Evolutionary conservation across 2,888 invertebrate genomes (phyloP).

Genomic region (Apamea sordens): DNA sequence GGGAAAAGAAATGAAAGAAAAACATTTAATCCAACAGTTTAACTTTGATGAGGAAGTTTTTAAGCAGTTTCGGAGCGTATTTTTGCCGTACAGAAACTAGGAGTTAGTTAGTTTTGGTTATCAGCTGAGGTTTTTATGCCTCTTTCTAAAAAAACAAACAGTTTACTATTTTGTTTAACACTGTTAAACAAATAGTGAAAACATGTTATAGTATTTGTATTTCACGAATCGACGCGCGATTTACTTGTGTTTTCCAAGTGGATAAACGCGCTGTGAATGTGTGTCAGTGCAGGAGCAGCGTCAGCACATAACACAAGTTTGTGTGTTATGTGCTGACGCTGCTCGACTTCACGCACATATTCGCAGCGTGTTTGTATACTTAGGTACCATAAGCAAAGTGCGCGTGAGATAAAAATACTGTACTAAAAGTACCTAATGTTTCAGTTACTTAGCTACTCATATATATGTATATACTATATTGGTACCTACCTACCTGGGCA

Average conservation of each 20-base stretch:
- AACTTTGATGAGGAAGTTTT: constrained; percentile 14
- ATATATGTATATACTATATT: background rate
- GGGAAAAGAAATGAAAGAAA: constrained; percentile 40
- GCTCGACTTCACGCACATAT: background rate
- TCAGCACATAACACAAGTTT: no score
- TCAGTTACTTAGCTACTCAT: background rate
- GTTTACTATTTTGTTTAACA: no score
- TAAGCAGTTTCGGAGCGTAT: constrained; percentile 1
- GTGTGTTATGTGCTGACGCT: no score
- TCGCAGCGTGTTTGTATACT: background rate
- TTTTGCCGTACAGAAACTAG: background rate
- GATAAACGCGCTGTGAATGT: background rate
- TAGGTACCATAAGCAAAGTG: background rate
- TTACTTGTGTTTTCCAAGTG: background rate
- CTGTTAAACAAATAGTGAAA: no score
- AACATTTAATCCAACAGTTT: constrained; percentile 35
- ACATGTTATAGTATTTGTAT: background rate
- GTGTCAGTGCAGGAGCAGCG: background rate
- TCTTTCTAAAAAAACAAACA: no score
- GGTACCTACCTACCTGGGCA: background rate
- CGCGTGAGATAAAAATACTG: background rate
- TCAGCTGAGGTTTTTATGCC: background rate
- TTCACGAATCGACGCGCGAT: background rate
- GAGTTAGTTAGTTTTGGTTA: background rate
- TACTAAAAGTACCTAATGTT: background rate